Evolutionary conservation across 2,797 vertebrate species (phyloP).

Genomic region (Thunnus albacares): DNA sequence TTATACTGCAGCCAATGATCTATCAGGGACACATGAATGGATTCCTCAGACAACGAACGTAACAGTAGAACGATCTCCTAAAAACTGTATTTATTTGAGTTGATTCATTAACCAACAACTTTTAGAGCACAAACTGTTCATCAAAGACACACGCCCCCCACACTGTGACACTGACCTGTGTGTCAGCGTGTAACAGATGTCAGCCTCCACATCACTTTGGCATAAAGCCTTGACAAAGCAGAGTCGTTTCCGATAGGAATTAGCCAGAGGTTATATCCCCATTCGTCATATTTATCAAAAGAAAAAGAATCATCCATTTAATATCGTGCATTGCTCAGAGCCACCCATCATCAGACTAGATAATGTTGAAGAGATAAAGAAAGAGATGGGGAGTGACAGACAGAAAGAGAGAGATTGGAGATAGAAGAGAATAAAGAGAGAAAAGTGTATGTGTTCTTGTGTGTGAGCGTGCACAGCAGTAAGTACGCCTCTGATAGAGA

Average conservation of each 20-base stretch:
- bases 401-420: constrained; percentile 48
- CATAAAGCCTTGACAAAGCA: constrained; percentile 65
- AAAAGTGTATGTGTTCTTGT: constrained; percentile 4
- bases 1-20: background rate
- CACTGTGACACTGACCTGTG: constrained; percentile 64
- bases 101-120: constrained; percentile 40
- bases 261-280: constrained; percentile 73
- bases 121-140: constrained; percentile 44
- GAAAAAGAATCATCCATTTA: constrained; percentile 62
- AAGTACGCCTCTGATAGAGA: constrained; percentile 77
- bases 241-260: constrained; percentile 62
- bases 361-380: constrained; percentile 52
- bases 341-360: constrained; percentile 70
- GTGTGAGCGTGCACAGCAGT: constrained; percentile 18
- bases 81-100: constrained; percentile 36
- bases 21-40: background rate
- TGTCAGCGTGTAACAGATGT: constrained; percentile 72
- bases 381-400: constrained; percentile 52
- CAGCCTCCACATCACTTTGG: constrained; percentile 63
- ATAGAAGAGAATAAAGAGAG: constrained; percentile 47
- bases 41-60: background rate
- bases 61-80: constrained; percentile 21
- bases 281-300: constrained; percentile 58
- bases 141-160: constrained; percentile 45
- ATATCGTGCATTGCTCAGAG: constrained; percentile 71